Percentiles rank a stretch among this genome's conserved stretches.
These are phyloP conservation scores for Drosophila rufa DNA, from an alignment of 1,140 invertebrate genomes.

Conservation along the genomic window DNA sequence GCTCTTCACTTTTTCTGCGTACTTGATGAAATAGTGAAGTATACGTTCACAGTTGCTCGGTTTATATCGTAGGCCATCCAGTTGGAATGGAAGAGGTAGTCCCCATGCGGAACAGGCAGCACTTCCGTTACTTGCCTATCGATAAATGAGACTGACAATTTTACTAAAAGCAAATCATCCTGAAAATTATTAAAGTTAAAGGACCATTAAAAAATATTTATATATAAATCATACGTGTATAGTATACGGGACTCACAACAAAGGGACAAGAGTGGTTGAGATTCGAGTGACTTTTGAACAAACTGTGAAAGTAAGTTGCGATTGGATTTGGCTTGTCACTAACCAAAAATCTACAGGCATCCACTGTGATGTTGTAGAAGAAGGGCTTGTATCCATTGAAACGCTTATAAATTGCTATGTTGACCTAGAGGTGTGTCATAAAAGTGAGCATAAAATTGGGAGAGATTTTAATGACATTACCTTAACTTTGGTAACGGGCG, in stretches of 20 bases:
- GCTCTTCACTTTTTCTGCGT: too few species aligned
- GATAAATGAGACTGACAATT: neutral
- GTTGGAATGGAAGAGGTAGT: slow-evolving; percentile 5
- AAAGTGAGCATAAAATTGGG: too few species aligned
- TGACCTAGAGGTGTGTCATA: neutral
- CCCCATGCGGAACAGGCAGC: slow-evolving; percentile 1
- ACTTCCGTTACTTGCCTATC: neutral
- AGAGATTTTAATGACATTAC: neutral
- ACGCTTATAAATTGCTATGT: neutral
- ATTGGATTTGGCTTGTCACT: neutral
- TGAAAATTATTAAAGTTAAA: neutral
- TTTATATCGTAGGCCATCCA: slow-evolving; percentile 6
- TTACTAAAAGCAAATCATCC: neutral
- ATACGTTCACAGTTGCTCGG: neutral
- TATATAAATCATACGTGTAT: neutral
- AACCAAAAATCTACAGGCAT: neutral
- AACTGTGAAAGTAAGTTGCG: neutral
- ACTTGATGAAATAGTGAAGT: neutral
- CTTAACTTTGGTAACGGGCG: neutral
- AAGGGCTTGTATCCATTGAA: neutral
- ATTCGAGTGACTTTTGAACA: neutral
- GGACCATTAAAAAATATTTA: too few species aligned
- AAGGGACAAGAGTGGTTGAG: neutral
- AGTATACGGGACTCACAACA: neutral
- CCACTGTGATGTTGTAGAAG: neutral